Percentiles rank a stretch among this genome's conserved stretches.
Conservation (phyloP, 2,888 invertebrate genomes). For the Diachrysia chrysitis region DNA sequence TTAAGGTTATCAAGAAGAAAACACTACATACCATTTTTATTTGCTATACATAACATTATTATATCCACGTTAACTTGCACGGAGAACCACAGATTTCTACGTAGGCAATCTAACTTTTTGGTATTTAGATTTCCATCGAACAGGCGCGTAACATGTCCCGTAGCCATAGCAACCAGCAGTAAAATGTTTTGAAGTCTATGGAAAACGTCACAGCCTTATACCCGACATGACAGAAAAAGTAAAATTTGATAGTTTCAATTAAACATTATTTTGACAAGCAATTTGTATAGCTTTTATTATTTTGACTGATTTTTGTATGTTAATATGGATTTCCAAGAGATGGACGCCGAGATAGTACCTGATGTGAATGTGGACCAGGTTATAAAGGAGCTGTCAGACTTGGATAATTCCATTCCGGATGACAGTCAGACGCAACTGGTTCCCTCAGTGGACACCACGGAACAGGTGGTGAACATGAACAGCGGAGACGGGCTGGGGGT, state of each 20-base stretch:
- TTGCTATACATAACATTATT: neutral
- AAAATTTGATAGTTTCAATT: constrained; percentile 15
- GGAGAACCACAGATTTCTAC: too few relatives aligned
- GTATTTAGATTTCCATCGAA: neutral
- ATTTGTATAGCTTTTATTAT: constrained; percentile 18
- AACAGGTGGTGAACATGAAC: neutral
- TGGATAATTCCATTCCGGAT: constrained; percentile 6
- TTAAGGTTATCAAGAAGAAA: neutral
- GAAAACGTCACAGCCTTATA: neutral
- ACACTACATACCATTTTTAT: neutral
- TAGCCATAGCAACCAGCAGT: constrained; percentile 1
- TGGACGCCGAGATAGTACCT: constrained; percentile 32
- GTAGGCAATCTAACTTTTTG: neutral
- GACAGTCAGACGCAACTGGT: neutral
- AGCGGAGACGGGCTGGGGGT: neutral
- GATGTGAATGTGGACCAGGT: constrained; percentile 9
- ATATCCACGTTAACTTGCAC: too few relatives aligned
- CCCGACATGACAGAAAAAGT: constrained; percentile 10
- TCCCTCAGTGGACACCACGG: neutral
- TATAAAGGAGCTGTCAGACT: constrained; percentile 10
- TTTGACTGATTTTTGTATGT: constrained; percentile 24
- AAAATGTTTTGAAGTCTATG: constrained; percentile 4
- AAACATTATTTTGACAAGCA: constrained; percentile 22
- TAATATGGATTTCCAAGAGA: constrained; percentile 25
- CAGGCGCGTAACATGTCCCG: constrained; percentile 1